Evolutionary conservation across 1,140 invertebrate genomes (phyloP).

Genomic region (Ostrea denselamellosa): DNA sequence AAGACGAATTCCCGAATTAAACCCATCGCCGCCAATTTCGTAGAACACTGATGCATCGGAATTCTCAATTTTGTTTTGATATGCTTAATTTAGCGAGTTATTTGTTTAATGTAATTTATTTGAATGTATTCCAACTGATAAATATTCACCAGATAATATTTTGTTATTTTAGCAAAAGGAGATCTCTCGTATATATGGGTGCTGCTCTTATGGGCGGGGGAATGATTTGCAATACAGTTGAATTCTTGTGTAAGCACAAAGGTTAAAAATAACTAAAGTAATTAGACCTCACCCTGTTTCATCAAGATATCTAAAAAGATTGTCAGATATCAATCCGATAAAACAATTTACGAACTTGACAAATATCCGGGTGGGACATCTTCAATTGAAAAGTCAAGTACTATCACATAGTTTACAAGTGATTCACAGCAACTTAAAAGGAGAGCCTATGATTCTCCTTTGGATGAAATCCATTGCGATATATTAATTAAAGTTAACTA

Average conservation of each 20-base stretch:
- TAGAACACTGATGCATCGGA: not conserved
- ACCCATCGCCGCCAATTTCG: not conserved
- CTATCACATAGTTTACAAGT: not conserved
- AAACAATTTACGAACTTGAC: not conserved
- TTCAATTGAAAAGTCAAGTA: not conserved
- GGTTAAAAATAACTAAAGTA: slow-evolving; percentile 12
- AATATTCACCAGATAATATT: not conserved
- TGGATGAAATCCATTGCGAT: not conserved
- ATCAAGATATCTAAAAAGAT: not conserved
- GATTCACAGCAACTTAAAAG: slow-evolving; percentile 10
- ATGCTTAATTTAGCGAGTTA: slow-evolving; percentile 23
- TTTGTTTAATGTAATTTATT: slow-evolving; percentile 37
- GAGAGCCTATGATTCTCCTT: not conserved
- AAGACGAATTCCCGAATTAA: slow-evolving; percentile 25
- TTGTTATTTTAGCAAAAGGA: not conserved
- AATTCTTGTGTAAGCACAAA: not conserved
- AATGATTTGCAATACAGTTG: not conserved
- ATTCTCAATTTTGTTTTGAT: slow-evolving; percentile 28
- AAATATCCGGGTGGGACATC: not conserved
- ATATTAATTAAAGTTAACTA: not conserved
- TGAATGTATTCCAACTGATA: slow-evolving; percentile 28
- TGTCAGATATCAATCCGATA: not conserved
- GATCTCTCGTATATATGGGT: not conserved
- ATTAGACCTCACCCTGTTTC: not conserved
- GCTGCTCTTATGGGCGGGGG: not conserved